Evolutionary conservation across 1,140 invertebrate species (phyloP), one percentile per base, ranked within the genome.

Genomic region (Babylonia areolata): DNA sequence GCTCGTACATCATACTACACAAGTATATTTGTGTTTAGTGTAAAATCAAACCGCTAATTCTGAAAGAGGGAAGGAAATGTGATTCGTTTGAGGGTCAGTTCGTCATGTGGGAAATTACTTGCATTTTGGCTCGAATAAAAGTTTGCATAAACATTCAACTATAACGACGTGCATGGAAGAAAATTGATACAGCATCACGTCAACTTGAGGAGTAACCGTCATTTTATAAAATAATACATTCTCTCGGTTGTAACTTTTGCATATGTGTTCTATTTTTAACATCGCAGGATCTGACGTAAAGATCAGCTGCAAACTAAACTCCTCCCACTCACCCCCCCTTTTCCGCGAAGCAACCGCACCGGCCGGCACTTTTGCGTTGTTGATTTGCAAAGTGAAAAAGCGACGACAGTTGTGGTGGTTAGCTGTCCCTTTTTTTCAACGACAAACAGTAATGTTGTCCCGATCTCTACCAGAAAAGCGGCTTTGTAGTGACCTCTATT

Each of bases 311-410:
- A 23, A 64, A n/a, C 58, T 23, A 64, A 64, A 73, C 37, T n/a
- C n/a, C n/a, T n/a, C n/a, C n/a, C n/a, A n/a, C n/a, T n/a, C n/a
- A n/a, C n/a, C n/a, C n/a, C 15, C 31, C 31, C n/a, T 84, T 40
- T 73, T 84, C 82, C 82, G 82, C 82, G 82, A 84, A 84, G 82
- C 81, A 69, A 31, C 33, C 33, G 81, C 71, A 40, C 82, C 82
- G 82, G 82, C 82, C 82, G 82, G 82, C 40, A 3, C 37, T 1
- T 77, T 77, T 35, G 1, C 9, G 33, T n/a, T 2, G 31, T 6
- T 33, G 12, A 73, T 73, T 35, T 5, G 5, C n/a, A 73, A 73
- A 35, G 31, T 31, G 15, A 5, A 31, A 33, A 2, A 35, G n/a
- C 6, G 71, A 73, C 71, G 35, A 12, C 9, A 17, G 17, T 51